phyloP scores from a whole-genome alignment of 2,113 vertebrate genomes.

The Macrotis lagotis region DNA sequence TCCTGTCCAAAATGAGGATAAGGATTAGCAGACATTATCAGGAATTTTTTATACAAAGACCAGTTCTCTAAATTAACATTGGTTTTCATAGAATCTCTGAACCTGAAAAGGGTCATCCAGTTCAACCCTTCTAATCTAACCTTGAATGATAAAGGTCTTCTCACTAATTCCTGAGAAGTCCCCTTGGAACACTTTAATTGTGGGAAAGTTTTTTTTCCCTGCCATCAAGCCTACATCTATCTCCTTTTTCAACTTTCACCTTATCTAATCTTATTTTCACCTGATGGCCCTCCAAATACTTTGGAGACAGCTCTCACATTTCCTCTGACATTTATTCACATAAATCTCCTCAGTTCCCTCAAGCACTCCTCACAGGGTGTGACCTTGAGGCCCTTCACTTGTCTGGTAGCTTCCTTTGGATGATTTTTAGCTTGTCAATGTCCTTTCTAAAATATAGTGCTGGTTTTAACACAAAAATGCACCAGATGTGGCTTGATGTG shows the following conservation, averaged over 20 bases:
- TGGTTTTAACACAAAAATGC: background rate
- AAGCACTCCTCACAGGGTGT: background rate
- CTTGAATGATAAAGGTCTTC: background rate
- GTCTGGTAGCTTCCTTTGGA: background rate
- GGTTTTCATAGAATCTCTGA: background rate
- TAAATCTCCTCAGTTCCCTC: background rate
- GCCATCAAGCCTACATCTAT: background rate
- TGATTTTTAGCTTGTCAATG: background rate
- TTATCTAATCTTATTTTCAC: background rate
- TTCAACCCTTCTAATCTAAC: background rate
- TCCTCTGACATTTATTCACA: background rate
- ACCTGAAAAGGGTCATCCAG: background rate
- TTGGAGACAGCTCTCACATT: background rate
- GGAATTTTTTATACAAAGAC: background rate
- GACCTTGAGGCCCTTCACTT: background rate
- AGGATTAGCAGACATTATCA: constrained; percentile 6
- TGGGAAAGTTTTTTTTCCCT: background rate
- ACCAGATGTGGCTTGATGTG: background rate
- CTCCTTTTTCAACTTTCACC: background rate
- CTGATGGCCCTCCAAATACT: background rate
- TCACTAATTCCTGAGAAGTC: background rate
- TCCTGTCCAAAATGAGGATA: background rate
- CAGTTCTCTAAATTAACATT: background rate
- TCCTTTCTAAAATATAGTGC: background rate
- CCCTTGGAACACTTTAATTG: background rate